Percentiles rank a stretch among this genome's conserved stretches.
phyloP scores from a whole-genome alignment of 2,888 invertebrate species.

The Drosophila sordidula region DNA sequence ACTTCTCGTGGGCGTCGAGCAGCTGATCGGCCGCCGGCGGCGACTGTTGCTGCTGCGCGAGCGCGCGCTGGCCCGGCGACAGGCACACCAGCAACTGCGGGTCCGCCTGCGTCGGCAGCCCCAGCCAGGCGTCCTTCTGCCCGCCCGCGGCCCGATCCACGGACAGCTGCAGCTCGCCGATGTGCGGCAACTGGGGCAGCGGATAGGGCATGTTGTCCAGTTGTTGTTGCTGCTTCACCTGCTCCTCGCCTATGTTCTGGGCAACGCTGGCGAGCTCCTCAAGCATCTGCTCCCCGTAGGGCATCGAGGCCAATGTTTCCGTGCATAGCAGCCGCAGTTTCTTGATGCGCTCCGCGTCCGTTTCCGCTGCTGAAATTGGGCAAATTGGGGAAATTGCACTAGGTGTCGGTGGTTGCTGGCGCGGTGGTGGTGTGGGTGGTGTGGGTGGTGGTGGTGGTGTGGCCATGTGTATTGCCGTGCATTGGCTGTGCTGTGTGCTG shows the following conservation, averaged over 20 bases:
- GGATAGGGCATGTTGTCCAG: conserved; percentile 85
- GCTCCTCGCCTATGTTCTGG: conserved; percentile 83
- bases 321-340: conserved; percentile 89
- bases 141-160: conserved; percentile 27
- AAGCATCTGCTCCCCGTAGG: conserved; percentile 89
- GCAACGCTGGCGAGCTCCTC: conserved; percentile 89
- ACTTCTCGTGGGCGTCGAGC: conserved; percentile 90
- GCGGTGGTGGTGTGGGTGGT: conserved; percentile 29
- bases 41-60: conserved; percentile 84
- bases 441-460: conserved; percentile 52
- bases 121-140: conserved; percentile 86
- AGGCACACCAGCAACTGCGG: conserved; percentile 88
- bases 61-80: conserved; percentile 90
- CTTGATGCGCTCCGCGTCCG: conserved; percentile 83
- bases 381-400: conserved; percentile 23
- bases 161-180: conserved; percentile 84
- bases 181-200: conserved; percentile 85
- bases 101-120: conserved; percentile 87
- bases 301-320: conserved; percentile 88
- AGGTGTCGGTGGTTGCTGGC: conserved; percentile 12
- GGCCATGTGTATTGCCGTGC: conserved; percentile 86
- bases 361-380: conserved; percentile 56
- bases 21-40: conserved; percentile 86
- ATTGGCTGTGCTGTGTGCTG: conserved; percentile 88
- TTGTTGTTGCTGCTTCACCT: conserved; percentile 45